These are phyloP conservation scores for Coptodon bakossiorum DNA, from an alignment of 2,113 vertebrate species.

Conservation along the genomic window DNA sequence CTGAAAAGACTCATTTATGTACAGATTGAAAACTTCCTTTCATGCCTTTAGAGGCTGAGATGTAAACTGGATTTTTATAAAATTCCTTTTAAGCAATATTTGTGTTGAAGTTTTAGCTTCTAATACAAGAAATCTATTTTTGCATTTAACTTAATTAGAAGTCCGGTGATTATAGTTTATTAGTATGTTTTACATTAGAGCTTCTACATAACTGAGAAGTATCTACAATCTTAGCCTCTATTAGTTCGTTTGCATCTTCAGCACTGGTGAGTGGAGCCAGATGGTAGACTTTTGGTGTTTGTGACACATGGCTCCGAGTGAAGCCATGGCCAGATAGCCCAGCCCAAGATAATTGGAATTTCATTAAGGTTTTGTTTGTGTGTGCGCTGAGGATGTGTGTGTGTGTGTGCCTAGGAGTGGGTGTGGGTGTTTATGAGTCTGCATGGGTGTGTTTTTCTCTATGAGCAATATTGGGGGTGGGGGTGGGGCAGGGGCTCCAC, in stretches of 20 bases:
- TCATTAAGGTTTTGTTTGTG: conserved; percentile 69
- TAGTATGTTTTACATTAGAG: not conserved
- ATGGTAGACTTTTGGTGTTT: conserved; percentile 71
- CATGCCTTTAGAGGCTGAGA: not conserved
- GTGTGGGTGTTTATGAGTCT: conserved; percentile 42
- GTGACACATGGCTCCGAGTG: conserved; percentile 61
- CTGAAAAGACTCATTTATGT: not conserved
- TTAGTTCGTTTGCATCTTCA: conserved; percentile 23
- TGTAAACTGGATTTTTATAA: not conserved
- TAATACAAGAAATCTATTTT: not conserved
- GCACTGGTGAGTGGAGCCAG: conserved; percentile 48
- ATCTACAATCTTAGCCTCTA: not conserved
- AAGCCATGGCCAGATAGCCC: conserved; percentile 54
- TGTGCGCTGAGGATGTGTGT: not conserved
- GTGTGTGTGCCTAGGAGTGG: conserved; percentile 10
- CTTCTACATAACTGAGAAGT: not conserved
- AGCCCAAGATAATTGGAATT: conserved; percentile 75
- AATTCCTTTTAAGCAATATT: not conserved
- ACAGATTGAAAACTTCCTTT: not conserved
- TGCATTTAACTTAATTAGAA: not conserved
- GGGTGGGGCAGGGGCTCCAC: conserved; percentile 55
- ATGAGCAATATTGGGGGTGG: conserved; percentile 33
- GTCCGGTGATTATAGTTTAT: not conserved
- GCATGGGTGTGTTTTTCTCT: conserved; percentile 45
- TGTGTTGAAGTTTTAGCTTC: not conserved